Percentiles rank a stretch among this genome's conserved stretches.
Evolutionary conservation across 2,888 invertebrate genomes (phyloP).

Genomic region (Syrista parreyssii): DNA sequence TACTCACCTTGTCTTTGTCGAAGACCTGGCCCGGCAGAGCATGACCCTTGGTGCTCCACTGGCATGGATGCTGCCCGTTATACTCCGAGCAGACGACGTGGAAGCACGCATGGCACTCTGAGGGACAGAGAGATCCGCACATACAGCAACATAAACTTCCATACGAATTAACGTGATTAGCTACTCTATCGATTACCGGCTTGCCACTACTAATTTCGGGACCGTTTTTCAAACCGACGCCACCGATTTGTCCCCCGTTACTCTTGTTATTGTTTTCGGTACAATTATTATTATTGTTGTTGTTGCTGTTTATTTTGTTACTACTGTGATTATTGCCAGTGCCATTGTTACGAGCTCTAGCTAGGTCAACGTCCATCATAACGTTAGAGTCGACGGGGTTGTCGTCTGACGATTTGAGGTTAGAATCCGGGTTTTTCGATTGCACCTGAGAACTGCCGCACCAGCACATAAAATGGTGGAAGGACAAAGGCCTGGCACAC

Average conservation of each 20-base stretch:
- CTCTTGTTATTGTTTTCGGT: constrained; percentile 16
- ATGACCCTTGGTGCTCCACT: constrained; percentile 62
- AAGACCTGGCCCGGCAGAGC: constrained; percentile 57
- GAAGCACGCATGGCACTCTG: constrained; percentile 76
- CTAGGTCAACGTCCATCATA: constrained; percentile 6
- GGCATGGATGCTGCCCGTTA: constrained; percentile 60
- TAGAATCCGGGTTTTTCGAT: background rate
- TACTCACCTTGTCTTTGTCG: constrained; percentile 61
- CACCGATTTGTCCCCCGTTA: constrained; percentile 27
- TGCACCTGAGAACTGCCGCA: constrained; percentile 35
- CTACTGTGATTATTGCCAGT: constrained; percentile 7
- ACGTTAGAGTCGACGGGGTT: too few relatives aligned
- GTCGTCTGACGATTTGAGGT: background rate
- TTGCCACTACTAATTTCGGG: constrained; percentile 17
- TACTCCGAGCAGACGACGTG: constrained; percentile 70
- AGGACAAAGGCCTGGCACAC: constrained; percentile 60
- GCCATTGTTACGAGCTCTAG: constrained; percentile 12
- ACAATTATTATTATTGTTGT: constrained; percentile 9
- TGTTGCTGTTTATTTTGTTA: constrained; percentile 5
- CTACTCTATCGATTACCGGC: constrained; percentile 1
- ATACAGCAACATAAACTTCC: constrained; percentile 70
- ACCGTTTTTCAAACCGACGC: constrained; percentile 17
- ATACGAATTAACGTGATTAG: background rate
- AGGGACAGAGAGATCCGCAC: constrained; percentile 72
- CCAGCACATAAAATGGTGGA: constrained; percentile 62